Conservation (phyloP, 2,113 vertebrate species). For the Pyrgilauda ruficollis region DNA sequence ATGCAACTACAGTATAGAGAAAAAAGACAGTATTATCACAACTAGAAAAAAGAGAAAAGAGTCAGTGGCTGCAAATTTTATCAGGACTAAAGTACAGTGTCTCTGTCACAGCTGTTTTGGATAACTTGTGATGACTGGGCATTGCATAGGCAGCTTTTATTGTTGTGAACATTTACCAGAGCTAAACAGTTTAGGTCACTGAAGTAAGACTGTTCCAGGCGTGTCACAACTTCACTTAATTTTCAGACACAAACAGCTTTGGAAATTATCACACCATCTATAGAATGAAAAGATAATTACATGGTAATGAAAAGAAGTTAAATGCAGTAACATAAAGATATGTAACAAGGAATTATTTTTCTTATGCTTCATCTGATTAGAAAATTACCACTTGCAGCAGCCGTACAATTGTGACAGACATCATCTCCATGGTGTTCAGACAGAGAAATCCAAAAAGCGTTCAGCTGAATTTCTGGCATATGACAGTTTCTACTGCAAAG, state of each 20-base stretch:
- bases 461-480: background rate
- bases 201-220: background rate
- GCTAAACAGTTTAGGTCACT: background rate
- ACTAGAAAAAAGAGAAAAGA: background rate
- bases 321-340: slow-evolving; percentile 31
- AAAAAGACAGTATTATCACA: background rate
- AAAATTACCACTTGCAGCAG: slow-evolving; percentile 6
- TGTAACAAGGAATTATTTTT: background rate
- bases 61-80: too few relatives aligned
- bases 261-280: background rate
- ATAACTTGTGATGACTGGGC: background rate
- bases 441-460: background rate
- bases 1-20: background rate
- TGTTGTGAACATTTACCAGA: background rate
- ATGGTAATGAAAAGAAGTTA: slow-evolving; percentile 42
- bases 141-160: background rate
- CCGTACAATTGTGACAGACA: background rate
- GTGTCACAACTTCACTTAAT: slow-evolving; percentile 7
- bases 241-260: slow-evolving; percentile 16
- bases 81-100: background rate
- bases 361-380: slow-evolving; percentile 37
- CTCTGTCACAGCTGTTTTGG: background rate
- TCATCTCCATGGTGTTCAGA: background rate
- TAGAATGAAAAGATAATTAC: slow-evolving; percentile 55
- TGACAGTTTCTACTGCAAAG: background rate